phyloP scores from a whole-genome alignment of 2,888 invertebrate species.

The Tetramorium bicarinatum region DNA sequence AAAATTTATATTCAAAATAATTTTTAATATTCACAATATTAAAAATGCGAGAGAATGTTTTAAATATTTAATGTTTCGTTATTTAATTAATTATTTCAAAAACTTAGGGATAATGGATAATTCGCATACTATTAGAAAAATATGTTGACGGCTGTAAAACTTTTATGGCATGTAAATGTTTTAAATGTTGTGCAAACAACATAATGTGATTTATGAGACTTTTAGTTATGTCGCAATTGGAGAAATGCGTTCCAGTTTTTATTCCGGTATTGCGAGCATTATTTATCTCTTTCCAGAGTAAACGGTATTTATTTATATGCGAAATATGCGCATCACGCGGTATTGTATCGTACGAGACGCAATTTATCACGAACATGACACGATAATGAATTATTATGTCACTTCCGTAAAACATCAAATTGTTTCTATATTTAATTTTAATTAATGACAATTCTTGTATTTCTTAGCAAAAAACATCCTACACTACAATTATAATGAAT shows the following conservation, averaged over 20 bases:
- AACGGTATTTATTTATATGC: conserved; percentile 23
- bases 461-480: not conserved
- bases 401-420: conserved; percentile 1
- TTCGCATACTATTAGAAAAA: not conserved
- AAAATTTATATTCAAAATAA: not conserved
- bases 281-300: not conserved
- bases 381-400: conserved; percentile 37
- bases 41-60: not conserved
- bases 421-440: not conserved
- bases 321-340: not conserved
- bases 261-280: not conserved
- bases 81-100: not conserved
- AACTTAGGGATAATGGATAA: not conserved
- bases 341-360: conserved; percentile 13
- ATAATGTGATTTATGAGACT: conserved; percentile 13
- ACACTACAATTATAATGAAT: not conserved
- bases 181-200: conserved; percentile 14
- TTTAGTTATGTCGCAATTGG: not conserved
- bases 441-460: conserved; percentile 16
- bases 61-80: not conserved
- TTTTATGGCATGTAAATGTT: not conserved
- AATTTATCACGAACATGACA: conserved; percentile 7
- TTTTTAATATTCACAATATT: not conserved
- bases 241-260: conserved; percentile 15
- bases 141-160: not conserved